Base-by-base conservation (phyloP, 2,113 vertebrate species). In the Catharus minimus region DNA sequence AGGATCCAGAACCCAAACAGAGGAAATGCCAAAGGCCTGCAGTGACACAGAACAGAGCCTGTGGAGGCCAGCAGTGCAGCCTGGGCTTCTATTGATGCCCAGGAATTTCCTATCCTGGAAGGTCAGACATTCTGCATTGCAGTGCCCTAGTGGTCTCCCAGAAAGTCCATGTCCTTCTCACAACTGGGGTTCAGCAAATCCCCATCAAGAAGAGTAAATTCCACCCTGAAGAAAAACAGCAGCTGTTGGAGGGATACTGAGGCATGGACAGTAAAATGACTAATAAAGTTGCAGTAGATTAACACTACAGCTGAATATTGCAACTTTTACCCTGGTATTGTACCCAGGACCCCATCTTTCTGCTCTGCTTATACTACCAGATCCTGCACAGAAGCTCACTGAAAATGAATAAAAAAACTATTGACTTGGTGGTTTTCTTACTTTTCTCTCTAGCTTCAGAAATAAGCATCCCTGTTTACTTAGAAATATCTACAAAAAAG, bases 401-500 rank as follows among this genome's bases (percentile, higher is more conserved):
- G 41, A 69, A 90, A 90, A 73, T 17, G 0, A 62, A 53, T 39
- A 21, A 38, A 69, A 77, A 82, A 67, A 1, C 0, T 43, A 44
- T 12, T 60, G 33, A 79, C 15, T 52, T 52, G 44, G 15, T 20
- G 3, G 5, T n/a, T 38, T 82, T 58, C 38, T 2, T 7, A 79
- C 21, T 64, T 82, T 49, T 10, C 27, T 81, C 36, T 72, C 16
- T 14, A 86, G 43, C 8, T 16, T 23, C 27, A 38, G 47, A 57
- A 86, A 61, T 57, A 67, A 75, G 9, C 44, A 88, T 33, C 8
- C 8, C 1, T 14, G 10, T 84, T 90, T 90, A 57, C 66, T 53
- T n/a, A 76, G 46, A 86, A 90, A 73, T 32, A 82, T 43, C 60
- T 76, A 68, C 17, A 46, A 49, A 27, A 87, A 89, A 93, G n/a